phyloP scores from a whole-genome alignment of 2,888 invertebrate genomes.

The Drosophila falleni region DNA sequence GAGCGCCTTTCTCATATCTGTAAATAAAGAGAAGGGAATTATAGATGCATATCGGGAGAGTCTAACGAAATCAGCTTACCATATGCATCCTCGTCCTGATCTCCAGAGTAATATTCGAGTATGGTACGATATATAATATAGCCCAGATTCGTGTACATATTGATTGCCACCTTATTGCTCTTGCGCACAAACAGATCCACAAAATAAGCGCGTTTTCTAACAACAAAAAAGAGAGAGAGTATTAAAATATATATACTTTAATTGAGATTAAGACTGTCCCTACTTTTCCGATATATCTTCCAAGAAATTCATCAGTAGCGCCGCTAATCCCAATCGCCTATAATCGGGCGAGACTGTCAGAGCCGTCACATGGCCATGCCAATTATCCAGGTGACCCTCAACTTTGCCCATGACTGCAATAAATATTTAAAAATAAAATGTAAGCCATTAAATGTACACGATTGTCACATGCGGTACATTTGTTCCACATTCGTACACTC shows the following conservation, averaged over 20 bases:
- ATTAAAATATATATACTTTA: not conserved
- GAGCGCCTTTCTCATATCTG: slow-evolving; percentile 99
- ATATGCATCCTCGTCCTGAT: slow-evolving; percentile 99
- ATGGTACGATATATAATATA: slow-evolving; percentile 98
- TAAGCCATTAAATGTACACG: too few relatives aligned
- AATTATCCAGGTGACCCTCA: slow-evolving; percentile 97
- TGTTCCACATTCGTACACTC: not conserved
- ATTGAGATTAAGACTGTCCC: slow-evolving; percentile 35
- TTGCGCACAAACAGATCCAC: slow-evolving; percentile 99
- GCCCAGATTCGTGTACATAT: slow-evolving; percentile 98
- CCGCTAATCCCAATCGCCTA: slow-evolving; percentile 95
- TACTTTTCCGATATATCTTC: slow-evolving; percentile 98
- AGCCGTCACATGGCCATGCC: slow-evolving; percentile 99
- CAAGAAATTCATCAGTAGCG: slow-evolving; percentile 95
- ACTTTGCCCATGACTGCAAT: slow-evolving; percentile 98
- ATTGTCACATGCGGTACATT: not conserved
- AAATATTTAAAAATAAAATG: not conserved
- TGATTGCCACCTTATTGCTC: slow-evolving; percentile 98
- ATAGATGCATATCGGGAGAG: not conserved
- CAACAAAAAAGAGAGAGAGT: not conserved
- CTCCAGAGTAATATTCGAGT: slow-evolving; percentile 98
- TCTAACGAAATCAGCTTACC: slow-evolving; percentile 87
- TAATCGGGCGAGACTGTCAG: slow-evolving; percentile 98
- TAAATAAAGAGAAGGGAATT: slow-evolving; percentile 55
- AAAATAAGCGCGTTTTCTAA: slow-evolving; percentile 97